phyloP scores from a whole-genome alignment of 1,140 invertebrate genomes.

The Orius insidiosus region DNA sequence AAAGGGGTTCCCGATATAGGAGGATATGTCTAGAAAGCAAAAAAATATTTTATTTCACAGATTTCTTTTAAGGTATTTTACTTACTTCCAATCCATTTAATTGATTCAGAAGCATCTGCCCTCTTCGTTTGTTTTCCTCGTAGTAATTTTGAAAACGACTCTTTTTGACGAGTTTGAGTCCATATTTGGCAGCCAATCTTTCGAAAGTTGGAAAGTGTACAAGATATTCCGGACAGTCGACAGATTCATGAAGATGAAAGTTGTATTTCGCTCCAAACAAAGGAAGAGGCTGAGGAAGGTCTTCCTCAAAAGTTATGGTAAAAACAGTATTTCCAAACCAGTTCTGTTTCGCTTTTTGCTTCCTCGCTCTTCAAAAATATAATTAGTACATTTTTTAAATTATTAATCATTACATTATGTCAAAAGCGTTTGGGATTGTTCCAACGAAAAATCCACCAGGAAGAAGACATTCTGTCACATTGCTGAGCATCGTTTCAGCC shows the following conservation, averaged over 20 bases:
- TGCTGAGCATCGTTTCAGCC: constrained; percentile 81
- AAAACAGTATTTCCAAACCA: constrained; percentile 80
- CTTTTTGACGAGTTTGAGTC: constrained; percentile 37
- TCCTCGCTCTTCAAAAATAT: constrained; percentile 30
- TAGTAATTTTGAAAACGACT: constrained; percentile 39
- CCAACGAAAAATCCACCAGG: constrained; percentile 92
- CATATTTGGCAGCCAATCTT: constrained; percentile 38
- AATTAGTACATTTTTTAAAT: no score
- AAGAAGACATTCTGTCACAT: constrained; percentile 77
- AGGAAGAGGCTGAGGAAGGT: constrained; percentile 48
- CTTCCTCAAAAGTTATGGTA: constrained; percentile 58
- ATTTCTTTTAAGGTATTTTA: constrained; percentile 2
- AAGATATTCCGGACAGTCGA: constrained; percentile 96
- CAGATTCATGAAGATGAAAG: constrained; percentile 88
- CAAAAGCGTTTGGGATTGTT: constrained; percentile 83
- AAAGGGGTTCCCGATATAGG: constrained; percentile 32
- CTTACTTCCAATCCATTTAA: constrained; percentile 53
- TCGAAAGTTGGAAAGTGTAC: constrained; percentile 80
- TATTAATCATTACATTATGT: constrained; percentile 63
- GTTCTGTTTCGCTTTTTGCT: constrained; percentile 37
- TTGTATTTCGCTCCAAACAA: constrained; percentile 94
- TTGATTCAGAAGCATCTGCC: constrained; percentile 33
- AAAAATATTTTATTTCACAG: not conserved
- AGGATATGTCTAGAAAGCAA: constrained; percentile 43
- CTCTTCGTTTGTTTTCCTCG: constrained; percentile 29